Evolutionary conservation across 2,888 invertebrate genomes (phyloP).

Genomic region (Metalampra italica): DNA sequence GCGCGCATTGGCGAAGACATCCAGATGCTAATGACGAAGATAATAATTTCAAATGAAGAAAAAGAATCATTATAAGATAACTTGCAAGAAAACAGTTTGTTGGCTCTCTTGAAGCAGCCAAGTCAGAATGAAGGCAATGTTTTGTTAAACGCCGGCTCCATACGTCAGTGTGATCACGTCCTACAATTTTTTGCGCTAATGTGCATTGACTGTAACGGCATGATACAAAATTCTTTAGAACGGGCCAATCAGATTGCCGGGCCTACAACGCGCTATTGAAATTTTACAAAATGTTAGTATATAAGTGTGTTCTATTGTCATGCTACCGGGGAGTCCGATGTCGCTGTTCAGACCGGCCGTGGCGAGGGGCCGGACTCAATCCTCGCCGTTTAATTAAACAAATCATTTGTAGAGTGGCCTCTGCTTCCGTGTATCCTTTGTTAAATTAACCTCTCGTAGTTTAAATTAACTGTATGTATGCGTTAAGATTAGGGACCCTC

Average conservation of each 20-base stretch:
- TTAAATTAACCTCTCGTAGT: slow-evolving; percentile 68
- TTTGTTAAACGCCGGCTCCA: background rate
- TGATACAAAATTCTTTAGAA: slow-evolving; percentile 36
- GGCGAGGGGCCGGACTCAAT: slow-evolving; percentile 74
- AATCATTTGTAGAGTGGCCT: slow-evolving; percentile 60
- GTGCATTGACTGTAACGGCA: slow-evolving; percentile 64
- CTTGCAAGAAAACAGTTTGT: too few species aligned
- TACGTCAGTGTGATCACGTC: slow-evolving; percentile 18
- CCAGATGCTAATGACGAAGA: too few species aligned
- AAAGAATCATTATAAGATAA: too few species aligned
- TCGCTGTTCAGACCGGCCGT: slow-evolving; percentile 69
- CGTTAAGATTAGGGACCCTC: slow-evolving; percentile 78
- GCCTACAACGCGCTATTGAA: slow-evolving; percentile 54
- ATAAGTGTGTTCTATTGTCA: slow-evolving; percentile 20
- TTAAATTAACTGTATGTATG: slow-evolving; percentile 79
- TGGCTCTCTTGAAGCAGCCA: too few species aligned
- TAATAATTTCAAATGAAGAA: too few species aligned
- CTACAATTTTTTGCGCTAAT: slow-evolving; percentile 48
- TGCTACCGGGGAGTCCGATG: slow-evolving; percentile 68
- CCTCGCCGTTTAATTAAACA: slow-evolving; percentile 54
- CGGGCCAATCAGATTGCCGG: slow-evolving; percentile 44
- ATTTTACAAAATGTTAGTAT: slow-evolving; percentile 36
- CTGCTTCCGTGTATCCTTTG: slow-evolving; percentile 75
- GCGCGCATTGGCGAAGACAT: too few species aligned
- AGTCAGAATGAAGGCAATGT: too few species aligned